Evolutionary conservation across 2,113 vertebrate genomes (phyloP).

Genomic region (Phycodurus eques): DNA sequence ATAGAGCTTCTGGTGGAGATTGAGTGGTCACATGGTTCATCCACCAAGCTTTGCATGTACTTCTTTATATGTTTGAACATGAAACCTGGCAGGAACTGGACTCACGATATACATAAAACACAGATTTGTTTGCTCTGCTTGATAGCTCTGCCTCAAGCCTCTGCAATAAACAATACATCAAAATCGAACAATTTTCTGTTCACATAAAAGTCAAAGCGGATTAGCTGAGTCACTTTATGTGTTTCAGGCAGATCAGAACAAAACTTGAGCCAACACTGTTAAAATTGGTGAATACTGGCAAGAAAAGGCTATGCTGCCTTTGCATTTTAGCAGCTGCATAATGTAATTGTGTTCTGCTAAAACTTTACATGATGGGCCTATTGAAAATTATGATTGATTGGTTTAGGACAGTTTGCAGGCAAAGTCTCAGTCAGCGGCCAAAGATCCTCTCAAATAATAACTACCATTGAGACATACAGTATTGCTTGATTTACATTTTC

Average conservation of each 20-base stretch:
- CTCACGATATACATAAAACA: neutral
- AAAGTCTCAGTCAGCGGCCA: neutral
- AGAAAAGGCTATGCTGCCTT: neutral
- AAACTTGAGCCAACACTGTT: neutral
- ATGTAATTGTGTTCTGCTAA: neutral
- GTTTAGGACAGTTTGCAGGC: neutral
- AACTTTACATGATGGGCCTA: neutral
- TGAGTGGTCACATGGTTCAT: neutral
- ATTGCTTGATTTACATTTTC: neutral
- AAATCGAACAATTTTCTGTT: neutral
- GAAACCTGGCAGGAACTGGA: neutral
- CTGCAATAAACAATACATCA: neutral
- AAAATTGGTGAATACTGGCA: neutral
- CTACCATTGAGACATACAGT: neutral
- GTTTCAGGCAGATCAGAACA: neutral
- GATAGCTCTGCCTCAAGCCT: neutral
- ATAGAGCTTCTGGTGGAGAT: neutral
- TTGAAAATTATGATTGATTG: neutral
- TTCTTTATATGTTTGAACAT: neutral
- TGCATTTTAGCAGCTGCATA: neutral
- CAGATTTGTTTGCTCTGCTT: neutral
- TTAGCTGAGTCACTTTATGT: neutral
- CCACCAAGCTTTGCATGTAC: neutral
- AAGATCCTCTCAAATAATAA: neutral
- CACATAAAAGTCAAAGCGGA: neutral